phyloP scores from a whole-genome alignment of 2,113 vertebrate species.

The Catharus bicknelli region DNA sequence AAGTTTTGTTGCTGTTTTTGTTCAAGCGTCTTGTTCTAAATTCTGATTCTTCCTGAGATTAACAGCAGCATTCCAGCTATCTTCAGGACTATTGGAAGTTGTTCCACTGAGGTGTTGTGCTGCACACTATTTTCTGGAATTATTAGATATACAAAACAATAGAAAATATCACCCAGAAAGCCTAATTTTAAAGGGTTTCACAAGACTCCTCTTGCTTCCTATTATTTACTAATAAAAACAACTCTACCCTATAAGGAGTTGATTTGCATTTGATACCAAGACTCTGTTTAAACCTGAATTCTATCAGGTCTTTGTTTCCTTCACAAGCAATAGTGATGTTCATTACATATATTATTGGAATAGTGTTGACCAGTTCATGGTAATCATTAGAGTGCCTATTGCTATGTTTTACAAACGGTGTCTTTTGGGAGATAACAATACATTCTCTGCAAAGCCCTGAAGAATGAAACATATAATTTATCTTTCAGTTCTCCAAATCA shows the following conservation, averaged over 20 bases:
- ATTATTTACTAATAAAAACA: neutral
- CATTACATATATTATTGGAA: neutral
- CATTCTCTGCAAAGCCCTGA: neutral
- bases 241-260: neutral
- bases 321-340: neutral
- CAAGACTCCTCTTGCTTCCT: neutral
- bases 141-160: neutral
- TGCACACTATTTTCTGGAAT: neutral
- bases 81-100: neutral
- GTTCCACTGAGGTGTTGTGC: neutral
- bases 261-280: neutral
- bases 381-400: neutral
- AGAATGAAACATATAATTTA: neutral
- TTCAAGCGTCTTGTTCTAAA: neutral
- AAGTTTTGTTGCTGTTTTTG: neutral
- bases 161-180: neutral
- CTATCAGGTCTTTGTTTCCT: neutral
- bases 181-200: neutral
- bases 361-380: neutral
- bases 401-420: rapidly evolving
- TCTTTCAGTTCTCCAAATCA: neutral
- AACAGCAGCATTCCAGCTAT: neutral
- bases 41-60: neutral
- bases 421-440: neutral
- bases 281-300: neutral